A percentile compares a stretch with the other conserved stretches of the same genome.
Evolutionary conservation across 1,140 invertebrate species (phyloP).

Genomic region (Bombus ignitus): DNA sequence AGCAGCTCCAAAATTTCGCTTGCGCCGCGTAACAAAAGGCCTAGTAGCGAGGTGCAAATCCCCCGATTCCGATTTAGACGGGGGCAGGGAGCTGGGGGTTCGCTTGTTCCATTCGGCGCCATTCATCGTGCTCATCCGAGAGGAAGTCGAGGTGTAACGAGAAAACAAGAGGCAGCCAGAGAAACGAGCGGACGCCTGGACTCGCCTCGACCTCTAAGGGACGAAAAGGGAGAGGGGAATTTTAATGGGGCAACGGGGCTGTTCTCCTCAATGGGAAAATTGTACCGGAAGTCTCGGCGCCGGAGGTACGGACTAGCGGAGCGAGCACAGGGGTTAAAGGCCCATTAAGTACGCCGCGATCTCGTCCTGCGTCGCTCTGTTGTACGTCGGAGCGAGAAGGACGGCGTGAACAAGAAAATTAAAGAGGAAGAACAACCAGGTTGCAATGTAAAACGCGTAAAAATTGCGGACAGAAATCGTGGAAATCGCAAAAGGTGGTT

Average conservation of each 20-base stretch:
- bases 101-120: constrained; percentile 17
- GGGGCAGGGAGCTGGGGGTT: neutral
- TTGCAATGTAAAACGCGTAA: constrained; percentile 46
- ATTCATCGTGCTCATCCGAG: constrained; percentile 42
- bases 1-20: neutral
- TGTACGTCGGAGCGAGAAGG: constrained; percentile 27
- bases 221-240: constrained; percentile 8
- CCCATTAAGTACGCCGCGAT: constrained; percentile 73
- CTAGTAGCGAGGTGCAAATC: neutral
- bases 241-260: constrained; percentile 66
- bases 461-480: constrained; percentile 7
- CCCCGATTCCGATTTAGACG: constrained; percentile 13
- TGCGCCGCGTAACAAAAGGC: neutral
- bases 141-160: constrained; percentile 47
- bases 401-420: constrained; percentile 9
- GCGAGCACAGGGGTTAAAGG: constrained; percentile 67
- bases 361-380: constrained; percentile 54
- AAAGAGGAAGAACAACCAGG: neutral
- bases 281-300: constrained; percentile 72
- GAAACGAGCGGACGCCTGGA: neutral
- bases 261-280: constrained; percentile 71
- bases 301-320: constrained; percentile 31
- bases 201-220: neutral
- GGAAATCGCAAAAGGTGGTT: constrained; percentile 3
- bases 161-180: constrained; percentile 41